Conservation (phyloP, 2,888 invertebrate genomes). For the Tenthredo distinguenda region DNA sequence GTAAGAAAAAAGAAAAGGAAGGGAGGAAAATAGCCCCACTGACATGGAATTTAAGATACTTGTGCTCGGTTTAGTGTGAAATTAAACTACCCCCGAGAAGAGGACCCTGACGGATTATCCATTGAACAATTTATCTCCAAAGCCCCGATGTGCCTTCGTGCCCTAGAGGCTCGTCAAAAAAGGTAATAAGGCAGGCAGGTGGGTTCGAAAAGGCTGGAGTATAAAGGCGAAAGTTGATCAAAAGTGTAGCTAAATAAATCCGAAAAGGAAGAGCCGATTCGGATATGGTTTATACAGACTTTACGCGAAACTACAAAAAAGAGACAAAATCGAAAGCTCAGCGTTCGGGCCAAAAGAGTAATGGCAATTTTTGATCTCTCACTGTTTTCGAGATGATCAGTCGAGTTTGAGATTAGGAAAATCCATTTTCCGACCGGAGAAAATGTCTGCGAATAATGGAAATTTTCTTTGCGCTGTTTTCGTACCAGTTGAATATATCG, state of each 20-base stretch:
- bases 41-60: not conserved
- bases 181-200: constrained; percentile 11
- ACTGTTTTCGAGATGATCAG: too few relatives aligned
- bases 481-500: not conserved
- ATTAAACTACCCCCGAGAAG: constrained; percentile 6
- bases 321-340: too few relatives aligned
- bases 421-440: too few relatives aligned
- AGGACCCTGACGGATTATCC: constrained; percentile 26
- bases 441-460: too few relatives aligned
- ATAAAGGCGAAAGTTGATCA: not conserved
- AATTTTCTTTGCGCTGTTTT: not conserved
- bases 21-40: not conserved
- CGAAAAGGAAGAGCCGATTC: not conserved
- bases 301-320: too few relatives aligned
- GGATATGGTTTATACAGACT: not conserved
- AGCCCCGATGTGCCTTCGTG: not conserved
- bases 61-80: constrained; percentile 30
- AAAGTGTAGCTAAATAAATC: not conserved
- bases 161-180: constrained; percentile 13
- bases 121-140: constrained; percentile 31
- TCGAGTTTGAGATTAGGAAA: too few relatives aligned
- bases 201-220: not conserved
- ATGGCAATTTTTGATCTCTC: too few relatives aligned
- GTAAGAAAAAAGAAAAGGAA: not conserved
- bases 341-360: too few relatives aligned